Conservation (phyloP, 37 sponge, comb jelly and placozoan genomes). For the Halichondria panicea region DNA sequence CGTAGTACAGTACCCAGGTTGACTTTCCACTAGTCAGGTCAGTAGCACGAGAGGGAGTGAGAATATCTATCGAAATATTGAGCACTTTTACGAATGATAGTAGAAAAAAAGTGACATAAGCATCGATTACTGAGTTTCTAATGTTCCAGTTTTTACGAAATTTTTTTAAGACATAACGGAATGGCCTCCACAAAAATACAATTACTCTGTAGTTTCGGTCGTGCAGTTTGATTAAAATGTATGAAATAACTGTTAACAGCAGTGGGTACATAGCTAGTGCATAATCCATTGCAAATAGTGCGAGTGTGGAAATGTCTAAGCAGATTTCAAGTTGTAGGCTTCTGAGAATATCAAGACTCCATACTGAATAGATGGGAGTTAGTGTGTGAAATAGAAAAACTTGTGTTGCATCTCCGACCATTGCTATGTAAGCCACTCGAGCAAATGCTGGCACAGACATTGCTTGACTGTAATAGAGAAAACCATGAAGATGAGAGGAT, state of each 20-base stretch:
- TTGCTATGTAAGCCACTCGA: too few species aligned
- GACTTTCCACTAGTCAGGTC: neutral
- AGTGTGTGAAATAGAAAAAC: too few species aligned
- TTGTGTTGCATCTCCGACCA: too few species aligned
- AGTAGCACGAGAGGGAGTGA: neutral
- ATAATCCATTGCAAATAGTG: too few species aligned
- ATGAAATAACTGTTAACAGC: too few species aligned
- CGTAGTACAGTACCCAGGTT: constrained; percentile 20
- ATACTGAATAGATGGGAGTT: too few species aligned
- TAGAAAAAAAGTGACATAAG: constrained; percentile 7
- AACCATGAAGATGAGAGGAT: constrained; percentile 9
- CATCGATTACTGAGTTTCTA: neutral
- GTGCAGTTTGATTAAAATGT: constrained; percentile 14
- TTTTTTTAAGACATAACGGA: neutral
- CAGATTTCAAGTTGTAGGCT: too few species aligned
- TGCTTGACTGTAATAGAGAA: constrained; percentile 6
- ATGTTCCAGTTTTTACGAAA: neutral
- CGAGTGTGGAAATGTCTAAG: too few species aligned
- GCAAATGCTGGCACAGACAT: neutral
- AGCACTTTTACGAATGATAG: constrained; percentile 13
- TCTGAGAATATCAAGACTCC: too few species aligned
- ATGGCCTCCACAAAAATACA: constrained; percentile 9
- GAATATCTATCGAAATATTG: neutral
- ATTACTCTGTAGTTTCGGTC: neutral
- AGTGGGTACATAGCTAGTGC: too few species aligned